Evolutionary conservation across 2,888 invertebrate genomes (phyloP).

Genomic region (Aricia artaxerxes): DNA sequence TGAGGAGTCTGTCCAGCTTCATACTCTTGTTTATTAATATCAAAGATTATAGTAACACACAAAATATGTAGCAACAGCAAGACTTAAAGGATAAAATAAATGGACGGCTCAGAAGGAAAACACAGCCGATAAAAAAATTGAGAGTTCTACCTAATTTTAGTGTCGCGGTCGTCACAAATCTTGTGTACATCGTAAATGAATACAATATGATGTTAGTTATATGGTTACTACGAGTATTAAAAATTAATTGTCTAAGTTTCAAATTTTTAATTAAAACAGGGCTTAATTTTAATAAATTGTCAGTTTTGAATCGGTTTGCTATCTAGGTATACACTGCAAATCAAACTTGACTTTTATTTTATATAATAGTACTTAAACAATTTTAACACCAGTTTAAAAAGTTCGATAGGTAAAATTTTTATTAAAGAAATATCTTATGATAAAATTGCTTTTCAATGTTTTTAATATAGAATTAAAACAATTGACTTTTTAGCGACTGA

Average conservation of each 20-base stretch:
- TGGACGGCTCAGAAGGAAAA: slow-evolving; percentile 68
- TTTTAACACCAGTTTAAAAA: not conserved
- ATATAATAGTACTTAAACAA: not conserved
- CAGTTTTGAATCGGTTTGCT: too few relatives aligned
- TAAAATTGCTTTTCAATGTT: slow-evolving; percentile 32
- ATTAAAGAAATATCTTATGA: not conserved
- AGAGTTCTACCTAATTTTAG: slow-evolving; percentile 1
- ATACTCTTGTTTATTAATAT: slow-evolving; percentile 44
- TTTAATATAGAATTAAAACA: slow-evolving; percentile 32
- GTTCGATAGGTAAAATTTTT: not conserved
- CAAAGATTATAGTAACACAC: slow-evolving; percentile 58
- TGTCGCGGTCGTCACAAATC: not conserved
- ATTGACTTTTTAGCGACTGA: slow-evolving; percentile 34
- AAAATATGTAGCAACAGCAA: slow-evolving; percentile 40
- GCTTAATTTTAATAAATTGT: not conserved
- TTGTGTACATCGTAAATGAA: not conserved
- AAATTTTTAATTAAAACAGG: not conserved
- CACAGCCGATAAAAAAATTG: slow-evolving; percentile 10
- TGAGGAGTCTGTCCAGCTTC: slow-evolving; percentile 53
- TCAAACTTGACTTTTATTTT: not conserved
- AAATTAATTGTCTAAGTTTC: not conserved
- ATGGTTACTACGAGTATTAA: too few relatives aligned
- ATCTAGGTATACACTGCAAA: not conserved
- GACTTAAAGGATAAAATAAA: slow-evolving; percentile 59
- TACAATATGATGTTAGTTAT: not conserved